Percentiles rank a stretch among this genome's conserved stretches.
These are phyloP conservation scores for Hipposideros armiger DNA, from an alignment of 2,113 vertebrate genomes.

Conservation along the genomic window DNA sequence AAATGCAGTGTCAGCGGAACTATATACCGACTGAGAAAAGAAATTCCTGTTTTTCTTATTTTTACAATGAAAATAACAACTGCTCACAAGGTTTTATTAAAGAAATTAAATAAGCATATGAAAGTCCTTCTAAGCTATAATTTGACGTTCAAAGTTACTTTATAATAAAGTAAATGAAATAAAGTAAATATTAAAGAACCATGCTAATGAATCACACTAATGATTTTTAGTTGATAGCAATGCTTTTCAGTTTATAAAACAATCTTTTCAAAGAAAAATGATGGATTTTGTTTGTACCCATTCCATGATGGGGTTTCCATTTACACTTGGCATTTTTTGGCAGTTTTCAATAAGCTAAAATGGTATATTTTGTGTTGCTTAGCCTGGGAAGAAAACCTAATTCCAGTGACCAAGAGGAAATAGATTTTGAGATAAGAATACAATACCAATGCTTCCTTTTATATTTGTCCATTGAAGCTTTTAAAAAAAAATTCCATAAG, in stretches of 20 bases:
- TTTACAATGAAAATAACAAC: neutral
- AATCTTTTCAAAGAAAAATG: neutral
- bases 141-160: neutral
- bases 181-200: neutral
- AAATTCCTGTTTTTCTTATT: neutral
- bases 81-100: neutral
- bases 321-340: neutral
- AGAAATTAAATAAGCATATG: neutral
- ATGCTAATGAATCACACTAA: neutral
- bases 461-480: conserved; percentile 3
- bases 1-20: neutral
- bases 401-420: neutral
- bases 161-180: neutral
- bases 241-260: neutral
- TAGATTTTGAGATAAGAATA: neutral
- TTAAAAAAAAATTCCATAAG: neutral
- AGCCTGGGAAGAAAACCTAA: neutral
- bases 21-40: neutral
- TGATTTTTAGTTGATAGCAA: neutral
- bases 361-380: neutral
- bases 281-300: neutral
- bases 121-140: neutral
- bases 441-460: neutral
- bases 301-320: neutral
- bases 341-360: neutral